Evolutionary conservation across 2,888 invertebrate genomes (phyloP).

Genomic region (Lucinisca nassula): DNA sequence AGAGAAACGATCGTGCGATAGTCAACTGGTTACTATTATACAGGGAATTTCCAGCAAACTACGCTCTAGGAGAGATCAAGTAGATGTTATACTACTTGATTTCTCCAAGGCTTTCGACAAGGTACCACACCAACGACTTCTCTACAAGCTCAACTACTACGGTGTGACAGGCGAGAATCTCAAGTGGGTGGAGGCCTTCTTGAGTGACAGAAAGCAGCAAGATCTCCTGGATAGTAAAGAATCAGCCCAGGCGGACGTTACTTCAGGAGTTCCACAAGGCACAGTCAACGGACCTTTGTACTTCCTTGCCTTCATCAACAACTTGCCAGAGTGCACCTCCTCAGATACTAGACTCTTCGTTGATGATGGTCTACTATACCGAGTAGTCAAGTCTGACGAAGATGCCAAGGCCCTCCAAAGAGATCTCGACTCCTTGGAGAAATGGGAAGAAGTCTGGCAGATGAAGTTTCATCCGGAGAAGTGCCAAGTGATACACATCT

Average conservation of each 20-base stretch:
- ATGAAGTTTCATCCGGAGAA: too few species aligned
- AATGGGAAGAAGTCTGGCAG: background rate
- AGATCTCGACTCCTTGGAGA: background rate
- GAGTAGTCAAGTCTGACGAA: background rate
- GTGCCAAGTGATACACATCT: too few species aligned
- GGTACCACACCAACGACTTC: background rate
- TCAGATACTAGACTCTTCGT: background rate
- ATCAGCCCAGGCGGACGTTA: background rate
- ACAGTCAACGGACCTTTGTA: background rate
- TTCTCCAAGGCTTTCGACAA: constrained; percentile 6
- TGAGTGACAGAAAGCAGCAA: background rate
- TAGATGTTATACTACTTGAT: background rate
- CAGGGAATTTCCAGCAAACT: too few species aligned
- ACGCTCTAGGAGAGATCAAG: too few species aligned
- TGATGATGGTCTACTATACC: background rate
- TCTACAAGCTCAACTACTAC: constrained; percentile 11
- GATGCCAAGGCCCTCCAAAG: background rate
- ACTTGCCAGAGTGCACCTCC: background rate
- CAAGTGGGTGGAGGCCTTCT: background rate
- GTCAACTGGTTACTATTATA: too few species aligned
- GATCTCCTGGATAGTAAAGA: background rate
- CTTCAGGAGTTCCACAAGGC: background rate
- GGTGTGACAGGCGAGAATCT: background rate
- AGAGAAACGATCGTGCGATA: too few species aligned
- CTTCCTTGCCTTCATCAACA: background rate